Conservation (phyloP, 1,140 invertebrate species). For the Pseudomyrmex concolor region DNA sequence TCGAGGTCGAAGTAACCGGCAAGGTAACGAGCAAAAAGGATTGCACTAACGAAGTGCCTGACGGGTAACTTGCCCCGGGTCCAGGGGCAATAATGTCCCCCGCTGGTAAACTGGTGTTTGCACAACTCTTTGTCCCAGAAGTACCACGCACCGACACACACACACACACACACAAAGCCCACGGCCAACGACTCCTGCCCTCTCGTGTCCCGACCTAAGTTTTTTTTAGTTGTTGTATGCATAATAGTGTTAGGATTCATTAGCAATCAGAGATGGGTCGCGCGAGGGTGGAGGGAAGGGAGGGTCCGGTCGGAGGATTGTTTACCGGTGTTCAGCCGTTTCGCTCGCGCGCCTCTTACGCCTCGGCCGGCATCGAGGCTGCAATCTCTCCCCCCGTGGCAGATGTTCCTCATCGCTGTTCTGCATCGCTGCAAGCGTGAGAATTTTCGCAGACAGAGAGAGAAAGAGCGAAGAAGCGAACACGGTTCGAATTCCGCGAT, state of each 20-base stretch:
- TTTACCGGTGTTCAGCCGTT: slow-evolving; percentile 78
- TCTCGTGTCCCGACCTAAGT: slow-evolving; percentile 77
- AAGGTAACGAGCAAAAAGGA: slow-evolving; percentile 80
- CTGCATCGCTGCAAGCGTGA: slow-evolving; percentile 4
- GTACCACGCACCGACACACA: slow-evolving; percentile 61
- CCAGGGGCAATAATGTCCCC: slow-evolving; percentile 77
- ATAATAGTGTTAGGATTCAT: slow-evolving; percentile 86
- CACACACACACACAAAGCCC: slow-evolving; percentile 66
- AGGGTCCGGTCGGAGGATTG: slow-evolving; percentile 74
- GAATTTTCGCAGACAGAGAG: not conserved
- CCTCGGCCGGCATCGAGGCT: slow-evolving; percentile 52
- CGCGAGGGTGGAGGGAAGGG: slow-evolving; percentile 16
- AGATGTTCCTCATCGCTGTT: not conserved
- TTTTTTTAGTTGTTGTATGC: slow-evolving; percentile 83
- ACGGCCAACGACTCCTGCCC: slow-evolving; percentile 75
- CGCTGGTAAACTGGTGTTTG: slow-evolving; percentile 82
- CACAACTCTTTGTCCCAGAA: slow-evolving; percentile 82
- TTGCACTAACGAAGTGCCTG: slow-evolving; percentile 82
- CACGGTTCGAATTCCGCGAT: not conserved
- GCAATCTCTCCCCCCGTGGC: slow-evolving; percentile 45
- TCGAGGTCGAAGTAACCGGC: slow-evolving; percentile 76
- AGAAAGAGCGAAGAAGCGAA: slow-evolving; percentile 1
- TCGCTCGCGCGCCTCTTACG: slow-evolving; percentile 62
- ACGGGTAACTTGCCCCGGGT: slow-evolving; percentile 77
- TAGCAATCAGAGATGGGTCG: slow-evolving; percentile 85